These are phyloP conservation scores for Pseudomyrmex pallidus DNA, from an alignment of 1,140 invertebrate species.

Conservation along the genomic window DNA sequence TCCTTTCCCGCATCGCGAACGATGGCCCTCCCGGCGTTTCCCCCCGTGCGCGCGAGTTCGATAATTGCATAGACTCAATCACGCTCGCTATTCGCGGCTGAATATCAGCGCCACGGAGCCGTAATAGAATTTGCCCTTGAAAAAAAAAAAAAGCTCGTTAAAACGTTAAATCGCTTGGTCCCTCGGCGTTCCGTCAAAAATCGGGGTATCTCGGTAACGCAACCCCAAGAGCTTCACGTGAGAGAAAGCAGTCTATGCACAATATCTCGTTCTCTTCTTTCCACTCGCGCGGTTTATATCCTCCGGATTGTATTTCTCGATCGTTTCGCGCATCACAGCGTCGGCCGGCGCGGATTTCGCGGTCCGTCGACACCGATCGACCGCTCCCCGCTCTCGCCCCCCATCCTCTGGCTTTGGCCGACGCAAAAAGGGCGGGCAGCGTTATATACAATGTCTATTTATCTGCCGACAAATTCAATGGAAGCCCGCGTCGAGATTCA, in stretches of 20 bases:
- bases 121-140: slow-evolving; percentile 15
- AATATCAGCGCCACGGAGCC: not conserved
- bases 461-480: slow-evolving; percentile 69
- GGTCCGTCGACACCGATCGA: slow-evolving; percentile 43
- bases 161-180: slow-evolving; percentile 45
- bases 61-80: slow-evolving; percentile 29
- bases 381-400: slow-evolving; percentile 7
- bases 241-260: slow-evolving; percentile 23
- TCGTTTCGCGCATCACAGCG: slow-evolving; percentile 58
- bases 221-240: not conserved
- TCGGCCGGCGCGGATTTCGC: slow-evolving; percentile 51
- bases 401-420: not conserved
- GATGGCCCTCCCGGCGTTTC: not conserved
- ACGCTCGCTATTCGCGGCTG: not conserved
- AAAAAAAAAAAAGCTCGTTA: slow-evolving; percentile 50
- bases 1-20: not conserved
- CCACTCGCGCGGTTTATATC: slow-evolving; percentile 17
- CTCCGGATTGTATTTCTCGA: slow-evolving; percentile 57
- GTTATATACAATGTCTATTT: slow-evolving; percentile 73
- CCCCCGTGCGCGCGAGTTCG: not conserved
- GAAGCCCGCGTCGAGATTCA: slow-evolving; percentile 17
- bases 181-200: slow-evolving; percentile 27
- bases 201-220: not conserved
- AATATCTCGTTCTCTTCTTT: not conserved
- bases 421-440: slow-evolving; percentile 69